Conservation (phyloP, 2,797 vertebrate species). For the Acanthurus lineatus region DNA sequence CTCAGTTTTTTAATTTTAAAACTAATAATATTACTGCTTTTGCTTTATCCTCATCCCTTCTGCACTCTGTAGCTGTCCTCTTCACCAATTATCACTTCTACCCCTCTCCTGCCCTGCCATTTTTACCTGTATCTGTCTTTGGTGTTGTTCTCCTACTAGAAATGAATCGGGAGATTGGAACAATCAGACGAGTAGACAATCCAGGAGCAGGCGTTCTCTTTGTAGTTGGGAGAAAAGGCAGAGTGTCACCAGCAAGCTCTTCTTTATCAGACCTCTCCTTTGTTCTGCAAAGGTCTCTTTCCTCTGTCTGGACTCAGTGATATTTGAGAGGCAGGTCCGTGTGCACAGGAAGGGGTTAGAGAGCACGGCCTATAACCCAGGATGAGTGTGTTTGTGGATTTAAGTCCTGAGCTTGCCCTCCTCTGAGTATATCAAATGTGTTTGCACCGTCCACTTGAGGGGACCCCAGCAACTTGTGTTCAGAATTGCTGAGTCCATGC, state of each 20-base stretch:
- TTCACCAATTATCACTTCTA: conserved; percentile 21
- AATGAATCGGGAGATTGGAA: conserved; percentile 56
- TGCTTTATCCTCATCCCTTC: conserved; percentile 4
- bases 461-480: conserved; percentile 43
- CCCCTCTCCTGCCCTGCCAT: conserved; percentile 16
- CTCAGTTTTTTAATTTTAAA: conserved; percentile 26
- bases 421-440: conserved; percentile 38
- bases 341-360: conserved; percentile 68
- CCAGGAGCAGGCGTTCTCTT: conserved; percentile 54
- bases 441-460: conserved; percentile 28
- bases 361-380: conserved; percentile 60
- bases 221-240: conserved; percentile 66
- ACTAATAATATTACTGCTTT: conserved; percentile 15
- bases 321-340: conserved; percentile 75
- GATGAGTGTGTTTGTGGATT: conserved; percentile 48
- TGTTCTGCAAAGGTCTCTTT: conserved; percentile 81
- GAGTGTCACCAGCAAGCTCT: conserved; percentile 62
- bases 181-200: conserved; percentile 48
- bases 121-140: conserved; percentile 36
- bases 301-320: conserved; percentile 74
- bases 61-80: conserved; percentile 29
- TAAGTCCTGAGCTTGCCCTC: conserved; percentile 51
- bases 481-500: conserved; percentile 70
- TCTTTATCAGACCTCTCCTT: conserved; percentile 75
- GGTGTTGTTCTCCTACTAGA: conserved; percentile 41